A percentile compares a stretch with the other conserved stretches of the same genome.
Conservation (phyloP, 2,888 invertebrate genomes). For the Girardia tigrina region DNA sequence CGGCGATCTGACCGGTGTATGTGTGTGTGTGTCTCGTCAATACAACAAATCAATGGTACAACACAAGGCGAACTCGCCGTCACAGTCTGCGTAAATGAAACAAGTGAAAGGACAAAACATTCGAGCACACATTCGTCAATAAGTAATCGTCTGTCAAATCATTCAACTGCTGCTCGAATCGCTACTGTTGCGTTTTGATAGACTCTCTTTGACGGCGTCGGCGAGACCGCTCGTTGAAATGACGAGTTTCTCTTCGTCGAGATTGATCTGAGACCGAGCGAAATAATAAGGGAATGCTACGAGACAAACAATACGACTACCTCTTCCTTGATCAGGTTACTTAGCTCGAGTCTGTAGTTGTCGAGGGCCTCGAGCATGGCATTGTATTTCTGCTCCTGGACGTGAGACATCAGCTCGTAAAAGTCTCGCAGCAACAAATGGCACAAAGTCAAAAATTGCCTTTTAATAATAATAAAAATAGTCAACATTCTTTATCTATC, state of each 20-base stretch:
- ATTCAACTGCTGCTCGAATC: not conserved
- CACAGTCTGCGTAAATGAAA: not conserved
- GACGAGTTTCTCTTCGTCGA: not conserved
- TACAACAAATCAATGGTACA: not conserved
- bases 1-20: not conserved
- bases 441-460: slow-evolving; percentile 21
- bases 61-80: not conserved
- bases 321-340: slow-evolving; percentile 33
- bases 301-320: not conserved
- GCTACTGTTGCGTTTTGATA: not conserved
- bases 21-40: not conserved
- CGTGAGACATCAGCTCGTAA: not conserved
- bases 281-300: not conserved
- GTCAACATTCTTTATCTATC: too few species aligned
- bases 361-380: slow-evolving; percentile 31
- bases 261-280: not conserved
- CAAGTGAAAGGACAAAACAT: not conserved
- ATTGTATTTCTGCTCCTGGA: slow-evolving; percentile 18
- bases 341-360: slow-evolving; percentile 29
- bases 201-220: not conserved
- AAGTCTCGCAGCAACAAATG: slow-evolving; percentile 1
- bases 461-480: too few species aligned
- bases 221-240: not conserved
- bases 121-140: not conserved
- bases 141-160: not conserved